Conservation (phyloP, 2,888 invertebrate genomes). For the Stomorhina lunata region DNA sequence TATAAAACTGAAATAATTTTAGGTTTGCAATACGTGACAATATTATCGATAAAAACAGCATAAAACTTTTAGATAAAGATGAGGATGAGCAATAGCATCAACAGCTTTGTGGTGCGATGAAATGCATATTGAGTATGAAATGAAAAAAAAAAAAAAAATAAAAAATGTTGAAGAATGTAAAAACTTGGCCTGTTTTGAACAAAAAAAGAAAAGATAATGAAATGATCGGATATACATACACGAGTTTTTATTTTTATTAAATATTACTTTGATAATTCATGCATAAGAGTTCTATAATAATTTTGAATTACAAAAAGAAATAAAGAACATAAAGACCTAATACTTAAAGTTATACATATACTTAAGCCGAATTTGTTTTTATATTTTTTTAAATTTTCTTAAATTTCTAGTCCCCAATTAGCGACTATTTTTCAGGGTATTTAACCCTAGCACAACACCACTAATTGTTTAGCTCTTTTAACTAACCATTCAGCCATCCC, state of each 20-base stretch:
- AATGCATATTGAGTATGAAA: constrained; percentile 42
- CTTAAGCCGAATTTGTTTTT: not conserved
- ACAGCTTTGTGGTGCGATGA: constrained; percentile 2
- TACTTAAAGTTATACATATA: not conserved
- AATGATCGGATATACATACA: constrained; percentile 59
- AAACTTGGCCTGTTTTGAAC: not conserved
- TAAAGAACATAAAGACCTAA: not conserved
- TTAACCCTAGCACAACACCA: constrained; percentile 9
- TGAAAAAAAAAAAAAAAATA: not conserved
- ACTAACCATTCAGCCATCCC: not conserved
- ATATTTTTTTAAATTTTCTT: not conserved
- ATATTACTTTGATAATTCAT: constrained; percentile 61
- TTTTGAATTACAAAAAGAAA: not conserved
- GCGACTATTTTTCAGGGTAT: constrained; percentile 3
- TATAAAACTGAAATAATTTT: constrained; percentile 60
- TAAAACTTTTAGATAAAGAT: constrained; percentile 18
- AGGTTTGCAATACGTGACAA: constrained; percentile 64
- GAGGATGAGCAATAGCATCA: not conserved
- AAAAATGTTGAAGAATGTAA: too few relatives aligned
- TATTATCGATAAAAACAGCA: constrained; percentile 54
- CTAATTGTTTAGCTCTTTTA: constrained; percentile 27
- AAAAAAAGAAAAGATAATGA: constrained; percentile 61
- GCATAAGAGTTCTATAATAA: constrained; percentile 39
- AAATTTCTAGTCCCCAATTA: not conserved
- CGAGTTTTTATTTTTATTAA: constrained; percentile 25